Conservation (phyloP, 2,113 vertebrate genomes). For the Colistium nudipinnis region DNA sequence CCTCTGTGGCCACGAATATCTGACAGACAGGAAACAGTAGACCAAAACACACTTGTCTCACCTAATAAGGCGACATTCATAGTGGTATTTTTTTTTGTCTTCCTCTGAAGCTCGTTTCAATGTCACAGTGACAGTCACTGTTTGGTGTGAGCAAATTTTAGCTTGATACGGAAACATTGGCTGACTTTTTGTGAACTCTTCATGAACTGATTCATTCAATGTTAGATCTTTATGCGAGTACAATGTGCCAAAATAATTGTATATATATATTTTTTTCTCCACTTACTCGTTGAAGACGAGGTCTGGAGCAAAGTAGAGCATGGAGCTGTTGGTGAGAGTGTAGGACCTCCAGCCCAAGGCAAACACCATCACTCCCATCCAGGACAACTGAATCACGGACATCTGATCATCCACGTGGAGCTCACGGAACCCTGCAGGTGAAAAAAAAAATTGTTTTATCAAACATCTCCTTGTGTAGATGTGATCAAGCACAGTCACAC, state of each 20-base stretch:
- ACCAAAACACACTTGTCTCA: slow-evolving; percentile 37
- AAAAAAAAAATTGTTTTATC: not conserved
- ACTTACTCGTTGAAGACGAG: slow-evolving; percentile 98
- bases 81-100: no score
- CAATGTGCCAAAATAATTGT: not conserved
- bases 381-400: slow-evolving; percentile 96
- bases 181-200: slow-evolving; percentile 2
- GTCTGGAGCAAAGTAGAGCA: slow-evolving; percentile 97
- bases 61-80: slow-evolving; percentile 7
- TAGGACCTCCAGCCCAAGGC: slow-evolving; percentile 96
- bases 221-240: not conserved
- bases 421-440: slow-evolving; percentile 91
- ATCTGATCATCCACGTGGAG: slow-evolving; percentile 96
- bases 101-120: slow-evolving; percentile 30
- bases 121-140: slow-evolving; percentile 9
- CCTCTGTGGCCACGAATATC: slow-evolving; percentile 30
- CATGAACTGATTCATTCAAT: not conserved
- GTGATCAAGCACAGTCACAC: not conserved
- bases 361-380: slow-evolving; percentile 98
- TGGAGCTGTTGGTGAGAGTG: slow-evolving; percentile 91
- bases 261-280: not conserved
- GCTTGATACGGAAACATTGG: not conserved
- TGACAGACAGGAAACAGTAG: slow-evolving; percentile 15
- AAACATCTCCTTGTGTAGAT: not conserved
- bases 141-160: slow-evolving; percentile 11